phyloP scores from a whole-genome alignment of 1,140 invertebrate genomes.

The Drosophila equinoxialis region DNA sequence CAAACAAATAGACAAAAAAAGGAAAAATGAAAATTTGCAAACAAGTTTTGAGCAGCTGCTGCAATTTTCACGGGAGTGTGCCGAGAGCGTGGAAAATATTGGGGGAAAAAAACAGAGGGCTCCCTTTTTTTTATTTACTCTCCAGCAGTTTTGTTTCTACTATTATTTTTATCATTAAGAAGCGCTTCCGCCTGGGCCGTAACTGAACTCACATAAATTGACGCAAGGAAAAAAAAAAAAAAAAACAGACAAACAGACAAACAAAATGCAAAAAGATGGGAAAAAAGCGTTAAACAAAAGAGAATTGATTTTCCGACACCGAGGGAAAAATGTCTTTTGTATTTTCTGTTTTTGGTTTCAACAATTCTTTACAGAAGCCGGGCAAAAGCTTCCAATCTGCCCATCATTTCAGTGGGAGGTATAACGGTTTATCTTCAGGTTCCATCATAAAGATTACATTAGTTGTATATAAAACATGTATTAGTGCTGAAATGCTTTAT shows the following conservation, averaged over 20 bases:
- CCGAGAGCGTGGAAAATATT: slow-evolving; percentile 15
- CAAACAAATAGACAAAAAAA: slow-evolving; percentile 7
- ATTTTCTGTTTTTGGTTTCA: slow-evolving; percentile 3
- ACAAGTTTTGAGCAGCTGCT: slow-evolving; percentile 18
- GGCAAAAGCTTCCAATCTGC: not conserved
- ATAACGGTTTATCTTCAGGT: not conserved
- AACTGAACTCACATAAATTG: slow-evolving; percentile 19
- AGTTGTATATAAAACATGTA: not conserved
- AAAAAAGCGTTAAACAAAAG: slow-evolving; percentile 14
- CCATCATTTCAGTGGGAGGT: not conserved
- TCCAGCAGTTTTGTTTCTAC: not conserved
- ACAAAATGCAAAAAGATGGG: slow-evolving; percentile 18
- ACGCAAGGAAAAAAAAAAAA: slow-evolving; percentile 4
- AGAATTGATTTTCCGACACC: slow-evolving; percentile 49
- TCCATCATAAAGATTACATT: no score
- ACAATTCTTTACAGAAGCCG: not conserved
- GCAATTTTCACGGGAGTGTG: slow-evolving; percentile 20
- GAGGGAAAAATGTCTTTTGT: slow-evolving; percentile 32
- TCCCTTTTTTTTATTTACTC: not conserved
- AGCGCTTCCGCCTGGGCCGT: slow-evolving; percentile 11
- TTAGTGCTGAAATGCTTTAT: not conserved
- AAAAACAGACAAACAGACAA: slow-evolving; percentile 2
- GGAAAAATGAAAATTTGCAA: slow-evolving; percentile 18
- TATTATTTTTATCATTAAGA: slow-evolving; percentile 23
- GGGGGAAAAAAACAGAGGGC: not conserved